These are phyloP conservation scores for Guaruba guarouba DNA, from an alignment of 2,113 vertebrate species.

Conservation along the genomic window DNA sequence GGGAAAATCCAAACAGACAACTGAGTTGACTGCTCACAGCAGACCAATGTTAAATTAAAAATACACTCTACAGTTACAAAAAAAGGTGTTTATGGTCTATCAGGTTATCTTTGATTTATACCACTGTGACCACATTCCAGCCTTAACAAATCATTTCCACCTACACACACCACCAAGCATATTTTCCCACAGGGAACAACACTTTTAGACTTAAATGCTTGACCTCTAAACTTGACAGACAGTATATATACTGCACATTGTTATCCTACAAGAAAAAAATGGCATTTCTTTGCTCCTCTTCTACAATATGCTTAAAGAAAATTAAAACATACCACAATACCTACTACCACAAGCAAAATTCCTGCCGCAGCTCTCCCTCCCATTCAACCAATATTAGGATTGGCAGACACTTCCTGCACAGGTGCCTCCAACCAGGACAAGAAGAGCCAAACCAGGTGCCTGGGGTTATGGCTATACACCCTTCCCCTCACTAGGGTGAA, in stretches of 20 bases:
- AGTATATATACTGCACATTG: neutral
- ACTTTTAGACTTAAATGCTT: neutral
- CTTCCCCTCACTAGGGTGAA: neutral
- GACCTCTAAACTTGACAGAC: neutral
- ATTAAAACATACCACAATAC: neutral
- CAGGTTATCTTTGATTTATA: conserved; percentile 3
- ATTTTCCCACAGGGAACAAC: neutral
- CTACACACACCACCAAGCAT: neutral
- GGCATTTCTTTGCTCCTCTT: neutral
- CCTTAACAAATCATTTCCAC: conserved; percentile 8
- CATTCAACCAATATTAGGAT: neutral
- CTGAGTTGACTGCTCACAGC: neutral
- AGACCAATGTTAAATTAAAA: neutral
- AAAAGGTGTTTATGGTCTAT: neutral
- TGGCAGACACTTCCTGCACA: neutral
- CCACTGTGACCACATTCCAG: neutral
- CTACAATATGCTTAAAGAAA: neutral
- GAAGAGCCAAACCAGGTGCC: neutral
- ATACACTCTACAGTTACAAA: neutral
- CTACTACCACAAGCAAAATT: neutral
- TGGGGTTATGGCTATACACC: neutral
- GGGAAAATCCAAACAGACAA: neutral
- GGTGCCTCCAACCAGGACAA: neutral
- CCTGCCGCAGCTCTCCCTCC: neutral
- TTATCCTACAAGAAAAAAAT: neutral